Base-by-base conservation (phyloP, 1,140 invertebrate species). In the Bombus polaris region DNA sequence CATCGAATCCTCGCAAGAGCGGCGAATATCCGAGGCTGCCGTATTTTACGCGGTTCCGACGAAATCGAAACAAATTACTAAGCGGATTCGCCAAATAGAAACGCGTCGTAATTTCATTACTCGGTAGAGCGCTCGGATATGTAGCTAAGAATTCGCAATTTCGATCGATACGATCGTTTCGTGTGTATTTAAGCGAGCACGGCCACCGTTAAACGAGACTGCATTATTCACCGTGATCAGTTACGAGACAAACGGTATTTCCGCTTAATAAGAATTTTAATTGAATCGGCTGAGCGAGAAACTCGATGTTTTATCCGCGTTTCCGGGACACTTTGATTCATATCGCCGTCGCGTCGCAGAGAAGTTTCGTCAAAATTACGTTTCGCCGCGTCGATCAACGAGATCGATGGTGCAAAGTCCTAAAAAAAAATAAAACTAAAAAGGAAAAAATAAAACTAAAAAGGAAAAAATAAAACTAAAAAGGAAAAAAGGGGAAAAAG, bases 201-300 rank as follows among this genome's bases (percentile, higher is more conserved):
- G 39, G 28, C 12, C 25, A 2, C 6, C 25, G 1, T 13, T 37
- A 9, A 37, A 18, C 62, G 68, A 18, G 42, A 42, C 78, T 44
- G 65, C 39, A 53, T 65, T 87, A 87, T 82, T 88, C 75, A 65
- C 35, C 28, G 75, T 59, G 75, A 88, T 86, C 74, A 62, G 75
- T 35, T 62, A 37, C 59, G 28, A 35, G n/a, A 25, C 3, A 72
- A 68, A 76, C 65, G 88, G 57, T 86, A 44, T 88, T 89, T 83
- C 59, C 83, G 81, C 72, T 89, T 89, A 81, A 87, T 87, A 81
- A 89, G 84, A 77, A 89, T 89, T 89, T 83, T 89, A 89, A 89
- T 89, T 83, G 84, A 89, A 89, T 89, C 83, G 83, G 89, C 77
- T 88, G 82, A 53, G 76, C 37, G 37, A 62, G 59, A 32, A 18